Evolutionary conservation across 2,888 invertebrate genomes (phyloP).

Genomic region (Eumacrocentrus americanus): DNA sequence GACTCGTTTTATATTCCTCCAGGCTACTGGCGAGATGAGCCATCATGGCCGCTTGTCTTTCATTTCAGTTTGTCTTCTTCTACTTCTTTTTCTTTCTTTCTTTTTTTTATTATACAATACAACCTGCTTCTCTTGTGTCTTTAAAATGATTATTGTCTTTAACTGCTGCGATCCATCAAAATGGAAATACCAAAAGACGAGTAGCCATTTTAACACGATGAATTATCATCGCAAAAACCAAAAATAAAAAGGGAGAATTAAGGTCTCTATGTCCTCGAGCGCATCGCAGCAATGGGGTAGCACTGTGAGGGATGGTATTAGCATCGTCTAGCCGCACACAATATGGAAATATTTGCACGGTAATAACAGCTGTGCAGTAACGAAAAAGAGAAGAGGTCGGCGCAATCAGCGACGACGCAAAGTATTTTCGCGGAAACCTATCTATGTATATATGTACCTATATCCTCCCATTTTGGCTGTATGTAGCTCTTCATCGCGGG

Average conservation of each 20-base stretch:
- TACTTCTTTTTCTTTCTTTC: constrained; percentile 8
- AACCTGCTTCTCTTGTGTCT: neutral
- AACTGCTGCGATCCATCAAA: neutral
- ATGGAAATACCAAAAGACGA: constrained; percentile 6
- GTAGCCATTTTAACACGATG: constrained; percentile 23
- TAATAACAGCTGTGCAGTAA: constrained; percentile 48
- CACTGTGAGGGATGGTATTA: constrained; percentile 50
- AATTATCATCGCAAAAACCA: constrained; percentile 6
- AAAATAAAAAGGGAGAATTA: neutral
- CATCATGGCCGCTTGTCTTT: constrained; percentile 44
- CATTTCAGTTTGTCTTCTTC: constrained; percentile 17
- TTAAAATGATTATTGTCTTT: neutral
- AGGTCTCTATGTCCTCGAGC: neutral
- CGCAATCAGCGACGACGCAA: constrained; percentile 34
- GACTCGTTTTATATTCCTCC: constrained; percentile 54
- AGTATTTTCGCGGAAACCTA: constrained; percentile 58
- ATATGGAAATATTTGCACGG: constrained; percentile 56
- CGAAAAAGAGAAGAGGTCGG: constrained; percentile 37
- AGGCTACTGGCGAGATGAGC: constrained; percentile 42
- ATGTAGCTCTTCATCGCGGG: neutral
- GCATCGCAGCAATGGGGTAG: neutral
- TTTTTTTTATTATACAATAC: neutral
- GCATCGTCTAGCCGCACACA: constrained; percentile 53
- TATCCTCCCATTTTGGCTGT: constrained; percentile 9
- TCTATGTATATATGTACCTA: constrained; percentile 38